These are phyloP conservation scores for Aradus depressus DNA, from an alignment of 2,888 invertebrate species.

Conservation along the genomic window DNA sequence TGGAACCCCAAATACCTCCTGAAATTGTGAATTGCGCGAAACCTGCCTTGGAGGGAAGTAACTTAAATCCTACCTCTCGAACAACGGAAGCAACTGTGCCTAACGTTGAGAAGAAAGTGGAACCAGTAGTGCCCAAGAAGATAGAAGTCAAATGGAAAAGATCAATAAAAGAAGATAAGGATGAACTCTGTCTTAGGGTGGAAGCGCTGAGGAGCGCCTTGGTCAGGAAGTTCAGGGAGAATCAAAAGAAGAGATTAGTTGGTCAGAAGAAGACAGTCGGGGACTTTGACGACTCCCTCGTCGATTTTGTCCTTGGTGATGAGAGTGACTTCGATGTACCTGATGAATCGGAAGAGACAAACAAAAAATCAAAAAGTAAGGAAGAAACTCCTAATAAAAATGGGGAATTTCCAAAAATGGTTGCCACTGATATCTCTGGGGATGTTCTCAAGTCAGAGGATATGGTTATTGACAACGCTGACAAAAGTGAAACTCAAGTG, in stretches of 20 bases:
- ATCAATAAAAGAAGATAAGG: conserved; percentile 20
- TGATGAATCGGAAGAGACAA: background rate
- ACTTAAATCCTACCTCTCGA: background rate
- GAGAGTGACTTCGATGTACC: conserved; percentile 4
- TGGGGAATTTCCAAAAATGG: background rate
- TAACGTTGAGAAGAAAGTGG: background rate
- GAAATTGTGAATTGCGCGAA: too few relatives aligned
- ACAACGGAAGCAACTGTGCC: background rate
- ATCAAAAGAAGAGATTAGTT: conserved; percentile 10
- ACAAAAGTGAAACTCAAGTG: background rate
- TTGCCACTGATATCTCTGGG: conserved; percentile 8
- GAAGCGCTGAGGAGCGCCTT: conserved; percentile 25
- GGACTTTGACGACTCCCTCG: conserved; percentile 18
- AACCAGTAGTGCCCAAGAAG: background rate
- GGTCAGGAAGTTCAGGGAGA: conserved; percentile 17
- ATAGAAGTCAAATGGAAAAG: conserved; percentile 11
- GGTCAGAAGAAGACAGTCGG: conserved; percentile 12
- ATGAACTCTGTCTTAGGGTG: conserved; percentile 19
- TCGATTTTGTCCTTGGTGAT: conserved; percentile 16
- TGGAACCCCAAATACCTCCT: background rate
- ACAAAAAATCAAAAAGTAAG: background rate
- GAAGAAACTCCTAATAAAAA: background rate
- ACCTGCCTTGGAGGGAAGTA: too few relatives aligned
- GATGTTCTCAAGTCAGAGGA: conserved; percentile 14
- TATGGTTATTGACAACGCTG: conserved; percentile 5